Evolutionary conservation across 2,888 invertebrate species (phyloP).

Genomic region (Pammene aurita): DNA sequence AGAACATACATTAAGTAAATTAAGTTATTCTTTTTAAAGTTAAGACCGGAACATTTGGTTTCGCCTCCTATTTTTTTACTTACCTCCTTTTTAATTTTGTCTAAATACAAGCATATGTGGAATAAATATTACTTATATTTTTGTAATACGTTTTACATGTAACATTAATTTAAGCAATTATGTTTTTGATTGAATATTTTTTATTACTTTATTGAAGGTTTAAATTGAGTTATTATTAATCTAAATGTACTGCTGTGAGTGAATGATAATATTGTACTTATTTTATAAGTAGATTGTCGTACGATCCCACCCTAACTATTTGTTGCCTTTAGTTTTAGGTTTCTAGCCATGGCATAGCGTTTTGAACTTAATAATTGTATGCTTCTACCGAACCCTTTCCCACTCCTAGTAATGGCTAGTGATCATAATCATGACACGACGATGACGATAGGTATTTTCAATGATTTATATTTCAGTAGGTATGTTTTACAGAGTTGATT

Average conservation of each 20-base stretch:
- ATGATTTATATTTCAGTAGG: too few species aligned
- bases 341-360: not conserved
- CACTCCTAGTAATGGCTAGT: too few species aligned
- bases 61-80: not conserved
- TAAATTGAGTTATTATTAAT: not conserved
- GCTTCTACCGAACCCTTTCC: too few species aligned
- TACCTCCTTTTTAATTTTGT: not conserved
- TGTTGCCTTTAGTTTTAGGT: not conserved
- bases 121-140: not conserved
- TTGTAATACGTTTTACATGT: not conserved
- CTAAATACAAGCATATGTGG: not conserved
- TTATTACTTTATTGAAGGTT: too few species aligned
- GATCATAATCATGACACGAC: too few species aligned
- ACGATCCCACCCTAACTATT: conserved; percentile 21
- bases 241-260: conserved; percentile 6
- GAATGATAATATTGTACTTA: conserved; percentile 15
- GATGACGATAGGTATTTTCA: too few species aligned
- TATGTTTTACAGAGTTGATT: too few species aligned
- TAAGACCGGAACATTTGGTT: not conserved
- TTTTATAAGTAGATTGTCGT: conserved; percentile 7
- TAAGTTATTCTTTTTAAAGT: not conserved
- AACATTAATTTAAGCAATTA: not conserved
- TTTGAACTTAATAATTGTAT: not conserved
- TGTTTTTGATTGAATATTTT: not conserved
- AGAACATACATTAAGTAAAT: not conserved